Base-by-base conservation (phyloP, 2,797 vertebrate species). In the Rhinella marina region DNA sequence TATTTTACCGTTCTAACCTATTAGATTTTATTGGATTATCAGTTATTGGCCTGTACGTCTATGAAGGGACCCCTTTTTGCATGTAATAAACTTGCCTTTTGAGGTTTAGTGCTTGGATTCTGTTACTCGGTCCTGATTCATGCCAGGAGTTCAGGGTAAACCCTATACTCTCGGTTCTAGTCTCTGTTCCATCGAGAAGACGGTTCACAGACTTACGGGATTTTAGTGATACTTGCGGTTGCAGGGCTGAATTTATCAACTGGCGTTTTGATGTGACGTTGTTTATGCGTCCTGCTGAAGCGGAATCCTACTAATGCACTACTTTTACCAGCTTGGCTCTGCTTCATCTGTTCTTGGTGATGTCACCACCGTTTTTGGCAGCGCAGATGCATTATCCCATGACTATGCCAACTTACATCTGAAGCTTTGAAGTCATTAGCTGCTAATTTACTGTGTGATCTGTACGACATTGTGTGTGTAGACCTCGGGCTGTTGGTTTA, bases 341-440 rank as follows among this genome's bases (percentile, higher is more conserved):
- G 29, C 57, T 62, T 6, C 13, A 13, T n/a, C 13, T n/a, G 3
- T 16, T 61, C 27, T 62, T 16, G 16, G 10, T 82, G 62, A 82
- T 52, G 81, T 82, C 54, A 79, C 48, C 23, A n/a, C 3, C 13
- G n/a, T 54, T 76, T 78, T 54, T n/a, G 62, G 32, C 41, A 54
- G 62, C 48, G 2, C 12, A 25, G 54, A 41, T 52, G 16, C 62
- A 52, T 66, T 8, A 29, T 82, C 48, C 50, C 9, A 21, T 68
- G 17, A 68, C 66, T 52, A 25, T 82, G n/a, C 41, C 52, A 68
- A 68, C 27, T 52, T 21, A 12, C 41, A 50, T 82, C 62, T 17
- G 66, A 64, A 48, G n/a, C 64, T 50, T 54, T 25, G 62, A 82
- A 27, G 62, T 54, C n/a, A 82, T 82, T 82, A 68, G 81, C 81